A percentile compares a stretch with the other conserved stretches of the same genome.
These are phyloP conservation scores for Rostratula benghalensis DNA, from an alignment of 2,113 vertebrate species.

Conservation along the genomic window DNA sequence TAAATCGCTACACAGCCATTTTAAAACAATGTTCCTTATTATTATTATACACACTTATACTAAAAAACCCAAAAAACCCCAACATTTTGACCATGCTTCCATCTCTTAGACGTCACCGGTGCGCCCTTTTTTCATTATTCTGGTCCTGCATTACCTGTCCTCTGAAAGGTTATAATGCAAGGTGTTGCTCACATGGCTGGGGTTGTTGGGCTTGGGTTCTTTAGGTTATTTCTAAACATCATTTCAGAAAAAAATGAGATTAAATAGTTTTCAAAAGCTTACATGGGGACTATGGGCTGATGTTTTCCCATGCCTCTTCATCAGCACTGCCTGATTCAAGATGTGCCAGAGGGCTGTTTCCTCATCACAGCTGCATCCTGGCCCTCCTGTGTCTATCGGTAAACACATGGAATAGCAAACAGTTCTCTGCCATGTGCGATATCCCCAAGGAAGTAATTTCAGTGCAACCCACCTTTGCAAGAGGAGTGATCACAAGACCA, in stretches of 20 bases:
- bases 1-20: neutral
- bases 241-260: neutral
- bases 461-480: neutral
- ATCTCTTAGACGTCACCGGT: neutral
- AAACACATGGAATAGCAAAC: neutral
- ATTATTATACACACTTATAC: neutral
- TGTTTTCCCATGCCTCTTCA: neutral
- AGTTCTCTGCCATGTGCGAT: neutral
- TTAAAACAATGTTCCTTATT: neutral
- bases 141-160: neutral
- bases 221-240: neutral
- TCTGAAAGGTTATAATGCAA: slow-evolving; percentile 4
- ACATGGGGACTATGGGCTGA: neutral
- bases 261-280: neutral
- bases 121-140: neutral
- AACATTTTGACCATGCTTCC: neutral
- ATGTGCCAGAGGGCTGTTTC: neutral
- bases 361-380: neutral
- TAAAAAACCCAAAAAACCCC: neutral
- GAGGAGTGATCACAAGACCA: neutral
- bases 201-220: neutral
- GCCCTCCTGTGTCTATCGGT: neutral
- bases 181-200: neutral
- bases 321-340: accelerated
- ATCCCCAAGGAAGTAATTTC: neutral